Evolutionary conservation across 2,113 vertebrate species (phyloP), one percentile per base, ranked within the genome.

Genomic region (Tychaedon coryphoeus): DNA sequence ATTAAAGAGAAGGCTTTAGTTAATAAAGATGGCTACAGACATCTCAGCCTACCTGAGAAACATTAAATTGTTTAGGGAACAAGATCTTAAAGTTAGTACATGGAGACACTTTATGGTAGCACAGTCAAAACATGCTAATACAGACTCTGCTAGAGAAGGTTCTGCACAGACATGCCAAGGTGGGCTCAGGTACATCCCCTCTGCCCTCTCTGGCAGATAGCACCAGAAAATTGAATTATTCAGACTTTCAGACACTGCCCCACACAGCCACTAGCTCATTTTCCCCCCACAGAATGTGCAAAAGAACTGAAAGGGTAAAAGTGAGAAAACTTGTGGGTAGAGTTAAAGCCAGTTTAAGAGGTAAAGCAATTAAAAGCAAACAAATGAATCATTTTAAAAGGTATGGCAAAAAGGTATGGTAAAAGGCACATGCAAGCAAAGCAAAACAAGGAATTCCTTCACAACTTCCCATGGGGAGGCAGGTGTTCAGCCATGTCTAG

Each of bases 201-300:
- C 20, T 10, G 34, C 14, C 33, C 25, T 24, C 8, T 38, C 45
- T 3, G 12, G 18, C 34, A 71, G 8, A 16, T 74, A 19, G 5
- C 8, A 78, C 53, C 47, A 86, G 31, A 31, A 31, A 56, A 25
- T 4, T 25, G 28, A 75, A 66, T 42, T 48, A 17, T 47, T n/a
- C 38, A 43, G 19, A 58, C 3, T 36, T 67, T 22, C n/a, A 83
- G 29, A 53, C 29, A 14, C 18, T 26, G 33, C 3, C 19, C 28
- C 43, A 17, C 43, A 33, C 8, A 73, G 26, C 12, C 58, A 50
- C 22, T 43, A 31, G 11, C 5, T 64, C 42, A 26, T 62, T 79
- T 45, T 4, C 8, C 24, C 6, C 22, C 0, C 0, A 23, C 0
- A 36, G 31, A 38, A 56, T 12, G 7, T 3, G 34, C 24, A 71